These are phyloP conservation scores for Acanthurus tractus DNA, from an alignment of 2,797 vertebrate species.

Conservation along the genomic window DNA sequence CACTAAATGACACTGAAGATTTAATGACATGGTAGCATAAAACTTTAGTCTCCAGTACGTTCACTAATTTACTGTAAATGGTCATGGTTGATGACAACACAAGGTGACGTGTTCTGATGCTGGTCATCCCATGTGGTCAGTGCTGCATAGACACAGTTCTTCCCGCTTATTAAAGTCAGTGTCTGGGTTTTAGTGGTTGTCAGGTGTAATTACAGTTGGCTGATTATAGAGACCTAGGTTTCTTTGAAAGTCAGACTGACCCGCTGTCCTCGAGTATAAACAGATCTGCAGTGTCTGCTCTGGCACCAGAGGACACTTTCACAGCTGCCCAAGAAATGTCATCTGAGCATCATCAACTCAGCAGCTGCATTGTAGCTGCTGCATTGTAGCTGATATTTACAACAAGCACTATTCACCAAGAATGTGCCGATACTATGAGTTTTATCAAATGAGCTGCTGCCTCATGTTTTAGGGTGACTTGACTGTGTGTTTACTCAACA, in stretches of 20 bases:
- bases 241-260: constrained; percentile 44
- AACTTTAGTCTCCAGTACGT: background rate
- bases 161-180: constrained; percentile 70
- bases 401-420: constrained; percentile 8
- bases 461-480: constrained; percentile 59
- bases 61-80: constrained; percentile 44
- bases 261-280: constrained; percentile 38
- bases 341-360: constrained; percentile 9
- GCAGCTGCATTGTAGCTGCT: constrained; percentile 2
- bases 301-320: constrained; percentile 4
- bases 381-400: constrained; percentile 26
- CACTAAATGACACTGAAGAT: constrained; percentile 2
- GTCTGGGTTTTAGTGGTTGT: constrained; percentile 58
- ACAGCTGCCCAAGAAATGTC: constrained; percentile 13
- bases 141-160: constrained; percentile 43
- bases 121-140: constrained; percentile 61
- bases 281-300: constrained; percentile 5
- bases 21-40: background rate
- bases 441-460: constrained; percentile 35
- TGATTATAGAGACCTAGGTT: constrained; percentile 62
- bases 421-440: constrained; percentile 15
- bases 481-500: constrained; percentile 72
- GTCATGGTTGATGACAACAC: constrained; percentile 54
- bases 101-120: constrained; percentile 40
- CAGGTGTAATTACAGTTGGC: constrained; percentile 64